Base-by-base conservation (phyloP, 2,113 vertebrate genomes). In the Microtus montanus region DNA sequence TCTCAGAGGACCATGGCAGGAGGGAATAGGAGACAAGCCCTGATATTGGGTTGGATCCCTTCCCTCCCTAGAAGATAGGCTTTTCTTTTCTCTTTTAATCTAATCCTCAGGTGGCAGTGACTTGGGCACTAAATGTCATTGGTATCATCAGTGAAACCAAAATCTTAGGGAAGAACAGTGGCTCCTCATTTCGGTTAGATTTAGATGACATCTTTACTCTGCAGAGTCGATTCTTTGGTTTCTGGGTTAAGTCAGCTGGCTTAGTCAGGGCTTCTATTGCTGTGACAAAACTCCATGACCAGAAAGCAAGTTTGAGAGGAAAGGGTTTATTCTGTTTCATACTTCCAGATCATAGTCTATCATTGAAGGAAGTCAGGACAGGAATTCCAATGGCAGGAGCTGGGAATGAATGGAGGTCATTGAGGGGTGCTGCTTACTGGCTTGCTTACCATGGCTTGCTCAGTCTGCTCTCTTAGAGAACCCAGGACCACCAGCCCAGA, bases 121-220 rank as follows among this genome's bases (percentile, higher is more conserved):
- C 90, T 96, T 70, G 86, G 86, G 49, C 87, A 91, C 77, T 94
- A 95, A 96, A 92, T 97, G 93, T 94, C 96, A 93, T 75, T 96
- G 93, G 73, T 97, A 96, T 96, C 90, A 94, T 97, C 93, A 93
- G 84, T 13, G 91, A 97, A 97, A 97, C 94, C 89, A 93, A 82
- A 97, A 92, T 80, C 94, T 97, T 90, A n/a, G 86, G 79, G 85
- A 96, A 97, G 90, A 97, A 89, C 58, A 96, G 87, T 96, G 87
- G 33, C 92, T 92, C 4, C 58, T 96, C 94, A 96, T 97, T 96
- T 97, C 94, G 90, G 93, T 97, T 97, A 96, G 95, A 96, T 74
- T 86, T 35, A 85, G 95, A 6, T 91, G 92, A 47, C 44, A 49
- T 90, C 84, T 84, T 71, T 19, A 61, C 68, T 93, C 61, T 19